Conservation (phyloP, 64 coral and sea anemone species). For the Anthopleura sola region DNA sequence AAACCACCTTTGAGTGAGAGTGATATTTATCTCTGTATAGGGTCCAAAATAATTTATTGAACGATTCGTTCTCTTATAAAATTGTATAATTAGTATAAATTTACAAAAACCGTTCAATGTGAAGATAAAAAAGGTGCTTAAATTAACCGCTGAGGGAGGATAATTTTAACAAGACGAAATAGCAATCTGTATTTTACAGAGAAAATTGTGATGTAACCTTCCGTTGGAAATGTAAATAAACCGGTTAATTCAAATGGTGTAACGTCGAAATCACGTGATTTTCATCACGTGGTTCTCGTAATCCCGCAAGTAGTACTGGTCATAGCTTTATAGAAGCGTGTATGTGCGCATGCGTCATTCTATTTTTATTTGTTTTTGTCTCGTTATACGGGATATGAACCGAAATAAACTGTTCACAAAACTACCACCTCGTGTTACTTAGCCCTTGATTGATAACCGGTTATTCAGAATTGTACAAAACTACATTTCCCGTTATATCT, state of each 20-base stretch:
- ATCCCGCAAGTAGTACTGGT: conserved; percentile 7
- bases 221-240: conserved; percentile 99
- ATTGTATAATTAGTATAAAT: conserved; percentile 26
- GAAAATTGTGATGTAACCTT: conserved; percentile 69
- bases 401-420: conserved; percentile 27
- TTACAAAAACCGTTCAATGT: conserved; percentile 6
- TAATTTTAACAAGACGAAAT: conserved; percentile 12
- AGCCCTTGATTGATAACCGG: too few species aligned
- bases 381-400: conserved; percentile 37
- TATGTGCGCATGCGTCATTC: background rate
- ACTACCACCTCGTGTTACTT: background rate
- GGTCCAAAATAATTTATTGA: background rate
- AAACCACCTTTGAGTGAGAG: conserved; percentile 14
- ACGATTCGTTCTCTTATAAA: conserved; percentile 4
- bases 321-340: background rate
- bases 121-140: background rate
- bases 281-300: conserved; percentile 15
- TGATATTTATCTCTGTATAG: conserved; percentile 28
- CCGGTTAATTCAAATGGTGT: conserved; percentile 75
- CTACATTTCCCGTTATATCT: too few species aligned
- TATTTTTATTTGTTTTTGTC: conserved; percentile 29
- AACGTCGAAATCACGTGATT: conserved; percentile 2
- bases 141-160: conserved; percentile 18
- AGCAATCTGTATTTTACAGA: conserved; percentile 8
- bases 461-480: too few species aligned